Conservation (phyloP, 2,113 vertebrate species). For the Kryptolebias marmoratus region DNA sequence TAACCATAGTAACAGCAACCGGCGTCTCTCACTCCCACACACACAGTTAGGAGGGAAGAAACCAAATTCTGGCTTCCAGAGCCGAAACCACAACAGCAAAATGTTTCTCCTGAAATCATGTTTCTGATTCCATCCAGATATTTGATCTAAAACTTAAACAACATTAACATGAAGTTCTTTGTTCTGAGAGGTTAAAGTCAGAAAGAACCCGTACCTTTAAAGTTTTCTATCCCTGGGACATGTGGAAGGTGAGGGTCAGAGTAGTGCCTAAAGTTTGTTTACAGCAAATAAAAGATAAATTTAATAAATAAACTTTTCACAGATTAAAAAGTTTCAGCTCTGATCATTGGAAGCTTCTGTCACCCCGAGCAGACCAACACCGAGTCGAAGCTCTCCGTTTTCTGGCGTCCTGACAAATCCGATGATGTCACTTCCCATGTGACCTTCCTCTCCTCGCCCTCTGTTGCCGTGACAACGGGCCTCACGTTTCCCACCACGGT, state of each 20-base stretch:
- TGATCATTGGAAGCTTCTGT: not conserved
- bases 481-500: constrained; percentile 69
- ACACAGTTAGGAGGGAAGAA: too few relatives aligned
- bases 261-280: constrained; percentile 77
- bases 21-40: too few relatives aligned
- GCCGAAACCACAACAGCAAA: too few relatives aligned
- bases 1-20: too few relatives aligned
- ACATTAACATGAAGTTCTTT: not conserved
- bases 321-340: too few relatives aligned
- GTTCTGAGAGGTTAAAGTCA: not conserved
- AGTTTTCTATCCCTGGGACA: constrained; percentile 80
- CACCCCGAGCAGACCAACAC: constrained; percentile 81
- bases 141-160: too few relatives aligned
- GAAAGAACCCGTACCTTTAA: constrained; percentile 72
- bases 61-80: too few relatives aligned
- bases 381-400: constrained; percentile 68
- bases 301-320: too few relatives aligned
- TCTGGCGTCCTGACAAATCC: constrained; percentile 49
- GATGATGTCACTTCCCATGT: constrained; percentile 74
- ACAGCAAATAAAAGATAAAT: too few relatives aligned
- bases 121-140: too few relatives aligned
- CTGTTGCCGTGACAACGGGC: constrained; percentile 57
- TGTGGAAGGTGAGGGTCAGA: constrained; percentile 79
- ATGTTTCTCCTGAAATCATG: too few relatives aligned
- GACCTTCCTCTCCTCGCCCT: constrained; percentile 22